Conservation (phyloP, 2,113 vertebrate genomes). For the Ellobius talpinus region DNA sequence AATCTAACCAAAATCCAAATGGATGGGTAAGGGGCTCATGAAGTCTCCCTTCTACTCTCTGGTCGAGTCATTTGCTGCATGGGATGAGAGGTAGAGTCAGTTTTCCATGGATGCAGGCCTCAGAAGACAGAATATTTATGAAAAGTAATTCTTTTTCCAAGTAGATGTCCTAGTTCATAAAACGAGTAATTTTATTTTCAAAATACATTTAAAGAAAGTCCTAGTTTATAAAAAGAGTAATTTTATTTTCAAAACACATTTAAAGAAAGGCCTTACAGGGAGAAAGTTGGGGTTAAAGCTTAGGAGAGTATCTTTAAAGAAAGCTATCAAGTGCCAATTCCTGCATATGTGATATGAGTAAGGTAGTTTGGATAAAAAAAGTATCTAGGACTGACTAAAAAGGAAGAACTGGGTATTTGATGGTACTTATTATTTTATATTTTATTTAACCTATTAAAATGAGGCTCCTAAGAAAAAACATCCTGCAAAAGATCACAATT, state of each 20-base stretch:
- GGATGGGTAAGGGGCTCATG: fast-evolving
- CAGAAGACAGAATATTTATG: background rate
- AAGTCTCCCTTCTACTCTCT: background rate
- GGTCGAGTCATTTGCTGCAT: too few relatives aligned
- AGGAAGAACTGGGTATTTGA: background rate
- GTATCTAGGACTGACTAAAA: background rate
- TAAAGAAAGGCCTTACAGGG: background rate
- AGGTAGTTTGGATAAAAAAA: background rate
- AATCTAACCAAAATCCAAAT: background rate
- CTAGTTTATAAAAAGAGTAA: background rate
- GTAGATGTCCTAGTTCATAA: background rate
- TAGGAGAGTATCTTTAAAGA: slow-evolving; percentile 17
- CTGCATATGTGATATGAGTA: background rate
- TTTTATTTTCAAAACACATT: background rate
- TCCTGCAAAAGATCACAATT: background rate
- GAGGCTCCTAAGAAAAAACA: slow-evolving; percentile 4
- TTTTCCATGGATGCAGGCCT: too few relatives aligned
- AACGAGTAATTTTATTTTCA: background rate
- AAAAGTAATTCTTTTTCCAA: background rate
- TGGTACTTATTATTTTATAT: slow-evolving; percentile 30
- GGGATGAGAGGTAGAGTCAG: background rate
- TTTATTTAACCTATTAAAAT: slow-evolving; percentile 7
- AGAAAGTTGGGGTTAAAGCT: background rate
- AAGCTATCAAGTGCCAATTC: background rate
- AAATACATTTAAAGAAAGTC: background rate